phyloP scores from a whole-genome alignment of 2,113 vertebrate species.

The Glareola pratincola region DNA sequence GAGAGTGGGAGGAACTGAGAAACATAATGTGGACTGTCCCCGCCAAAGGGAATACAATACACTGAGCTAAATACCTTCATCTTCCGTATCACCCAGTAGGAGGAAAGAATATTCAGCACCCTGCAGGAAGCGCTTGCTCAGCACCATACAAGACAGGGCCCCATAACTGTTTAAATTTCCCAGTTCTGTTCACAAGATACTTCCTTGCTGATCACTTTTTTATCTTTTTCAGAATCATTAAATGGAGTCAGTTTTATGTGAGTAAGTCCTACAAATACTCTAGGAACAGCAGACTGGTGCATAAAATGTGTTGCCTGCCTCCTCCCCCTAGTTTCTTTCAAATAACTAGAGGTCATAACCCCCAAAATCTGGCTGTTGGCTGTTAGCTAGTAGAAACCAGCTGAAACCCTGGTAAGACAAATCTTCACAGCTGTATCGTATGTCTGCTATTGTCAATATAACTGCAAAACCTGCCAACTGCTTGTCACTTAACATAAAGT shows the following conservation, averaged over 20 bases:
- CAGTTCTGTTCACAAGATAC: background rate
- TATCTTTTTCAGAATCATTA: background rate
- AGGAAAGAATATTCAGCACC: background rate
- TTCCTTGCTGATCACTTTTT: background rate
- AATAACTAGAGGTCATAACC: slow-evolving; percentile 42
- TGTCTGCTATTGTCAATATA: slow-evolving; percentile 37
- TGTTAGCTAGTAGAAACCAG: slow-evolving; percentile 50
- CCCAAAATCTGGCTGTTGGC: slow-evolving; percentile 40
- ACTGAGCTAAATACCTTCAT: background rate
- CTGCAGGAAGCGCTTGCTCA: background rate
- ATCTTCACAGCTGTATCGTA: slow-evolving; percentile 47
- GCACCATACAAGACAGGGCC: background rate
- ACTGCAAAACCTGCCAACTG: slow-evolving; percentile 25
- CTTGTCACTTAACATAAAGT: slow-evolving; percentile 41
- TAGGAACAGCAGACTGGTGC: background rate
- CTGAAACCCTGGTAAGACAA: slow-evolving; percentile 49
- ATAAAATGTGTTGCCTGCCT: slow-evolving; percentile 12
- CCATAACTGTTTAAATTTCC: background rate
- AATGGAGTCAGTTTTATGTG: background rate
- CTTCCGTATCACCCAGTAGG: background rate
- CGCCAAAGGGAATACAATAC: background rate
- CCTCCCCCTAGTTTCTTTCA: background rate
- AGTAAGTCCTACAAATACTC: background rate
- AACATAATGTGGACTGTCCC: background rate
- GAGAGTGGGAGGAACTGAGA: background rate